Evolutionary conservation across 1,140 invertebrate species (phyloP).

Genomic region (Heterodera schachtii): DNA sequence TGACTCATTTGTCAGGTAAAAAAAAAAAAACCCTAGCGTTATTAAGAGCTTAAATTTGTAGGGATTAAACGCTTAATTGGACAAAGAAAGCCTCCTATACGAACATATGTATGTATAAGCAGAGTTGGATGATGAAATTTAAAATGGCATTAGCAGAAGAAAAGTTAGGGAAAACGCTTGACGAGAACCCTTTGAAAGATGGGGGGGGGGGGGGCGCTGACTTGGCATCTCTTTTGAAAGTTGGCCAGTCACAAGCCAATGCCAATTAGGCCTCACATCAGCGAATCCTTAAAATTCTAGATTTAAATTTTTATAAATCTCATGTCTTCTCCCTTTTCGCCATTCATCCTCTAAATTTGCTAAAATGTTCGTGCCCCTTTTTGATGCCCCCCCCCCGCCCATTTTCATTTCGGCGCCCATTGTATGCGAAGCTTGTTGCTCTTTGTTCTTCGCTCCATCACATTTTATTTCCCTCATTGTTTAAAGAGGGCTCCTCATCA

Average conservation of each 20-base stretch:
- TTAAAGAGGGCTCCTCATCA: not conserved
- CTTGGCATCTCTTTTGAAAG: not conserved
- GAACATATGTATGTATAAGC: too few species aligned
- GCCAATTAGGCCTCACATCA: not conserved
- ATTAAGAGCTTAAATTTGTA: too few species aligned
- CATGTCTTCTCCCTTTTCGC: too few species aligned
- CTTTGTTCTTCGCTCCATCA: not conserved
- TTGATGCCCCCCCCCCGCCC: too few species aligned
- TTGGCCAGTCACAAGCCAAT: not conserved
- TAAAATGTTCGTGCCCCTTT: not conserved
- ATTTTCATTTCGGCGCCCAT: not conserved
- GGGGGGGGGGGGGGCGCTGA: not conserved
- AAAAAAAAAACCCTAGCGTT: too few species aligned
- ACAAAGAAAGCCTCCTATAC: not conserved
- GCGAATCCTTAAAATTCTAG: too few species aligned
- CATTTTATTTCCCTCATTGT: not conserved
- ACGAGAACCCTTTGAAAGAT: not conserved
- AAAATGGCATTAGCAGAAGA: not conserved
- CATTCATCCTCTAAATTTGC: not conserved
- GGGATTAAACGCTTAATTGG: not conserved
- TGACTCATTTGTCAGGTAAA: not conserved
- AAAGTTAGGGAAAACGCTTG: constrained; percentile 3
- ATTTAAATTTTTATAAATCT: too few species aligned
- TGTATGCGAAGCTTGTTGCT: not conserved
- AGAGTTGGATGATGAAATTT: too few species aligned